Conservation (phyloP, 2,113 vertebrate species). For the Dolichallabes microphthalmus region DNA sequence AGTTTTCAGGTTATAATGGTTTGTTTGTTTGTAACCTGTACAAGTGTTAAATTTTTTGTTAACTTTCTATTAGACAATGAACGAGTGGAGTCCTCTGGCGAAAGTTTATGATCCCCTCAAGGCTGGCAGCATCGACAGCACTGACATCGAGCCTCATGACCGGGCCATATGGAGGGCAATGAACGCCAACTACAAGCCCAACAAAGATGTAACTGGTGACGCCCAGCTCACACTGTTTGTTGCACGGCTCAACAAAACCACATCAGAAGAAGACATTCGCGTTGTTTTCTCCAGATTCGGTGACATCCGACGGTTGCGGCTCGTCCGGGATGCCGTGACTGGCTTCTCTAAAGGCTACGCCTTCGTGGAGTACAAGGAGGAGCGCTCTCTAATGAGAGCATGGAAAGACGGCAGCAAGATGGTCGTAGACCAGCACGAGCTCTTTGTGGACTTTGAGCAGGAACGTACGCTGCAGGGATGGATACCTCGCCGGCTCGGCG, state of each 20-base stretch:
- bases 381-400: constrained; percentile 81
- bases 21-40: background rate
- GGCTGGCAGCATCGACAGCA: constrained; percentile 95
- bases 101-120: constrained; percentile 90
- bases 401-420: constrained; percentile 88
- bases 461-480: constrained; percentile 89
- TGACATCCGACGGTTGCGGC: constrained; percentile 82
- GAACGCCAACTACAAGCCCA: constrained; percentile 83
- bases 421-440: constrained; percentile 87
- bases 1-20: background rate
- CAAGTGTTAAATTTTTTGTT: background rate
- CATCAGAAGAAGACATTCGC: constrained; percentile 85
- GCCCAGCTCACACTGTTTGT: constrained; percentile 89
- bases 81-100: constrained; percentile 88
- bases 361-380: constrained; percentile 91
- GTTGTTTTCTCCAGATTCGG: constrained; percentile 90
- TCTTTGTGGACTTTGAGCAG: constrained; percentile 91
- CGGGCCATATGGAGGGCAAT: constrained; percentile 90
- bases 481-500: constrained; percentile 89
- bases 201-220: constrained; percentile 86
- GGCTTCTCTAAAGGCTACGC: constrained; percentile 93
- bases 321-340: constrained; percentile 89
- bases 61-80: constrained; percentile 68
- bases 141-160: constrained; percentile 92
- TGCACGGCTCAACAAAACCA: constrained; percentile 85